Base-by-base conservation (phyloP, 2,888 invertebrate genomes). In the Saturnia japonica region DNA sequence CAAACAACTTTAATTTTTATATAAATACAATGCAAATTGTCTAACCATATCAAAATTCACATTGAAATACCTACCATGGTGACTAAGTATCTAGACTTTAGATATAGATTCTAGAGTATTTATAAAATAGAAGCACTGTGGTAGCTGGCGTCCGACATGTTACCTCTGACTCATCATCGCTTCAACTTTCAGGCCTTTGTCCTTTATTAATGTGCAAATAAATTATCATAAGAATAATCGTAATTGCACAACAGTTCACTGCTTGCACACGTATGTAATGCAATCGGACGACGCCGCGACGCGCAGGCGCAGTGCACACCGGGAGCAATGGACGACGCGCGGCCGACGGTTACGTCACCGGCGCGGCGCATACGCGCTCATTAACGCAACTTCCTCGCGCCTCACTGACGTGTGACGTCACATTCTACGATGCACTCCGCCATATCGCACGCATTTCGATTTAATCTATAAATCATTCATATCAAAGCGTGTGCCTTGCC, bases 161-260 rank as follows among this genome's bases (percentile, higher is more conserved):
- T 60, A 28, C 12, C 14, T 3, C 11, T 28, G 57, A 60, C 4
- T 60, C 57, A 16, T 60, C 14, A 4, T 22, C 22, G 8, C 22
- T 54, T 12, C 28, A 28, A 60, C 57, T 60, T 28, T 28, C 25
- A 28, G 57, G 14, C 28, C 57, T 60, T 60, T 60, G 57, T 16
- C 28, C 57, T 60, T 60, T 60, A 28, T 28, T 60, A 60, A 25
- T 28, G 25, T 60, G 57, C 57, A 60, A 60, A 60, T 60, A 60
- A 60, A 60, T 60, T 60, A 60, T 60, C 57, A 28, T 60, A 28
- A 60, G 22, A 54, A 54, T 54, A 54, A 54, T 54, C 54, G 22
- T 54, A 54, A 54, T 60, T 28, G 28, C 57, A 60, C 57, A 60
- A 60, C 54, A 54, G 22, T 22, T 54, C 22, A 54, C 54, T 1